These are phyloP conservation scores for Thunnus maccoyii DNA, from an alignment of 2,113 vertebrate species.

Conservation along the genomic window DNA sequence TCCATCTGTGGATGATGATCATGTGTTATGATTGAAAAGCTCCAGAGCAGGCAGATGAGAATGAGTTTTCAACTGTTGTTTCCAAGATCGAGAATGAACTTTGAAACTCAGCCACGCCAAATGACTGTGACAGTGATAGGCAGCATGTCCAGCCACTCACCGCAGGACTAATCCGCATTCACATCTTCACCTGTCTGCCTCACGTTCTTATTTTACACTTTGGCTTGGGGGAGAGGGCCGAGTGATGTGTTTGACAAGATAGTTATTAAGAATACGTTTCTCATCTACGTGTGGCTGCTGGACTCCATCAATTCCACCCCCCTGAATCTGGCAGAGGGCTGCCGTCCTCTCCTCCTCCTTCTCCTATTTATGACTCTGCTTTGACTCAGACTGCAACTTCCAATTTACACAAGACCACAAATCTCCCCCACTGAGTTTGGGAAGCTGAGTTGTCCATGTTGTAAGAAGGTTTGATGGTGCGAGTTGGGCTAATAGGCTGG, in stretches of 20 bases:
- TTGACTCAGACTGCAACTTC: constrained; percentile 74
- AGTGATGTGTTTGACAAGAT: constrained; percentile 72
- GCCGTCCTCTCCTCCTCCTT: constrained; percentile 52
- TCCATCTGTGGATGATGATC: too few species aligned
- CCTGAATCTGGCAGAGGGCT: constrained; percentile 45
- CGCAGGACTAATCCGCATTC: neutral
- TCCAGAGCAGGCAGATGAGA: too few species aligned
- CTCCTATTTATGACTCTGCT: constrained; percentile 73
- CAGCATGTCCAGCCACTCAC: neutral
- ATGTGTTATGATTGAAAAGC: too few species aligned
- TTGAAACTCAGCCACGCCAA: too few species aligned
- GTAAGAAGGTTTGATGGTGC: constrained; percentile 54
- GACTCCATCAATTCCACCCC: constrained; percentile 55
- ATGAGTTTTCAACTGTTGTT: too few species aligned
- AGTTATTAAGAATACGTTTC: constrained; percentile 74
- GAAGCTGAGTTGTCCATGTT: constrained; percentile 33
- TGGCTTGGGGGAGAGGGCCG: constrained; percentile 35
- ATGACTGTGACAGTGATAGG: neutral
- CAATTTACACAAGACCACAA: constrained; percentile 79
- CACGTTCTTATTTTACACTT: constrained; percentile 43
- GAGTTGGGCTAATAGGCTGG: constrained; percentile 40
- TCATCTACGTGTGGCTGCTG: constrained; percentile 58
- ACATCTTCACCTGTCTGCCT: neutral
- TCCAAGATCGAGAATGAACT: too few species aligned
- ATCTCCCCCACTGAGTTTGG: constrained; percentile 66